Conservation (phyloP, 2,113 vertebrate species). For the Romanogobio albipinnatus region DNA sequence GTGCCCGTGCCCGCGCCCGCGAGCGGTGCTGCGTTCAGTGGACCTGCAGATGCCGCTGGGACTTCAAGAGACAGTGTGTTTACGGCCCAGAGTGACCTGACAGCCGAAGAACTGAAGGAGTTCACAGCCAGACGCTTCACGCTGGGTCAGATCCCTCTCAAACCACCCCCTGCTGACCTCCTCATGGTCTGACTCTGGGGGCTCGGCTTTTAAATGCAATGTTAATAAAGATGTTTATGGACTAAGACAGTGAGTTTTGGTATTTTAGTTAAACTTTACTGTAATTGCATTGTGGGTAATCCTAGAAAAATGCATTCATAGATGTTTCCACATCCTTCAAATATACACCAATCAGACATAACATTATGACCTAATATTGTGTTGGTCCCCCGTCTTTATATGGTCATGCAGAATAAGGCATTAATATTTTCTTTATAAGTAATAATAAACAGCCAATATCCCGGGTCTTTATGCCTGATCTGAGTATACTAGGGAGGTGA, state of each 20-base stretch:
- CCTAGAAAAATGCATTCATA: too few species aligned
- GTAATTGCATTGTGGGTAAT: too few species aligned
- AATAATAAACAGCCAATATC: too few species aligned
- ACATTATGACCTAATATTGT: too few species aligned
- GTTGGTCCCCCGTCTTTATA: too few species aligned
- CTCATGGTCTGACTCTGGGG: conserved; percentile 60
- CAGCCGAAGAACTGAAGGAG: conserved; percentile 83
- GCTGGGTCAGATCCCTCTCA: conserved; percentile 83
- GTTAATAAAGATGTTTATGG: conserved; percentile 5
- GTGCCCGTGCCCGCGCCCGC: background rate
- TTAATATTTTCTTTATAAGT: too few species aligned
- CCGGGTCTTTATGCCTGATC: too few species aligned
- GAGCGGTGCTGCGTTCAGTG: conserved; percentile 17
- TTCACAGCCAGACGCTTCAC: conserved; percentile 83
- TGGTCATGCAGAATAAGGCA: too few species aligned
- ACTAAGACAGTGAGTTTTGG: background rate
- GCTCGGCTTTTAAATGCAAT: background rate
- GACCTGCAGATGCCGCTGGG: conserved; percentile 12
- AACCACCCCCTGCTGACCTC: conserved; percentile 81
- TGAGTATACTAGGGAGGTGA: too few species aligned
- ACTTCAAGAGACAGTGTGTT: conserved; percentile 71
- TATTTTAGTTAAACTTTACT: background rate
- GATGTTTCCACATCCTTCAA: too few species aligned
- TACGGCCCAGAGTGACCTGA: conserved; percentile 80
- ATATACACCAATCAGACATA: too few species aligned